Percentiles rank a stretch among this genome's conserved stretches.
phyloP scores from a whole-genome alignment of 2,888 invertebrate species.

The Amblyjoppa proteus region DNA sequence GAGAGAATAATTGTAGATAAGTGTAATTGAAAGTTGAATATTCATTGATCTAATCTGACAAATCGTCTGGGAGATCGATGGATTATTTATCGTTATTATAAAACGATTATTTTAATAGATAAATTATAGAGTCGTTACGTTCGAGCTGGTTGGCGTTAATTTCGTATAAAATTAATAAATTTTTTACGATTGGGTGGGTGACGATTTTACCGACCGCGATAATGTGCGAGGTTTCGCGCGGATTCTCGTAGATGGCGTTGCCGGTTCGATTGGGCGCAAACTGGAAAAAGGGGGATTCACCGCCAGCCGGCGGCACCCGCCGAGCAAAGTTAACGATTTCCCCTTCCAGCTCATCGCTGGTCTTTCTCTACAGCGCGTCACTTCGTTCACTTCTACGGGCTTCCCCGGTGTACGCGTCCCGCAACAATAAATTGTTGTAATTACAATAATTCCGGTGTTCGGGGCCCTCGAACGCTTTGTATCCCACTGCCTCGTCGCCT shows the following conservation, averaged over 20 bases:
- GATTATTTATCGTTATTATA: conserved; percentile 12
- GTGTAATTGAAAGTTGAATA: not conserved
- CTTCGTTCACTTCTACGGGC: conserved; percentile 37
- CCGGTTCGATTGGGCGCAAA: not conserved
- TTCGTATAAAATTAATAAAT: conserved; percentile 5
- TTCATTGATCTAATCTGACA: not conserved
- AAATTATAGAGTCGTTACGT: conserved; percentile 4
- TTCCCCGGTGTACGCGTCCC: conserved; percentile 48
- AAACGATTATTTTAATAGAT: conserved; percentile 1
- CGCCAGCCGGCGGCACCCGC: conserved; percentile 53
- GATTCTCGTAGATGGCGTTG: conserved; percentile 69
- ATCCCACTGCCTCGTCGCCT: conserved; percentile 72
- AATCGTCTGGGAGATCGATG: conserved; percentile 6
- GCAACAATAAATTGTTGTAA: conserved; percentile 82
- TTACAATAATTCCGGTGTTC: conserved; percentile 81
- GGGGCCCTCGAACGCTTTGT: conserved; percentile 66
- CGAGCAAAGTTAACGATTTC: conserved; percentile 41
- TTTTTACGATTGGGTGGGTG: conserved; percentile 20
- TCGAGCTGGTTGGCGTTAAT: not conserved
- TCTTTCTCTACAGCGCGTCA: conserved; percentile 16
- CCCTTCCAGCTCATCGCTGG: not conserved
- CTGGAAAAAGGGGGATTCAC: conserved; percentile 4
- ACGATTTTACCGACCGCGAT: conserved; percentile 42
- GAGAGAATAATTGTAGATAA: not conserved
- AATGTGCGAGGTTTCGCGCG: conserved; percentile 1